Evolutionary conservation across 2,113 vertebrate species (phyloP).

Genomic region (Anoura caudifer): DNA sequence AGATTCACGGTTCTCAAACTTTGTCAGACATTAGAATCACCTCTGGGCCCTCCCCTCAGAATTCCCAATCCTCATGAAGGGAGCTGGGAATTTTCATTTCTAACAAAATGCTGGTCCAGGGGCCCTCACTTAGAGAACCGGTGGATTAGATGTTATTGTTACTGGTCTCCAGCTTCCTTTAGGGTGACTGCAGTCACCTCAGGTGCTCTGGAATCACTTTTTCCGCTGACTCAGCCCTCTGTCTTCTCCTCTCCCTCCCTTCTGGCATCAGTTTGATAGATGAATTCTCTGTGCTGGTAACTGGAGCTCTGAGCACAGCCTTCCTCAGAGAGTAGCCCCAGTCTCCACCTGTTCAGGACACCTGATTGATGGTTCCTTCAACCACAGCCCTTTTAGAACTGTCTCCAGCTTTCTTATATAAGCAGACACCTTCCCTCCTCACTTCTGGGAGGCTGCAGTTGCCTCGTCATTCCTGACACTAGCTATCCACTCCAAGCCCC

Average conservation of each 20-base stretch:
- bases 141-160: too few species aligned
- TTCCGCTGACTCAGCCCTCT: constrained; percentile 58
- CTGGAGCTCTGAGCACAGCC: constrained; percentile 48
- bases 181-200: constrained; percentile 43
- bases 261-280: neutral
- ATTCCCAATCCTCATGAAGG: neutral
- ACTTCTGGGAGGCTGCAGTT: neutral
- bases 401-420: constrained; percentile 59
- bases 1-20: neutral
- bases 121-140: neutral
- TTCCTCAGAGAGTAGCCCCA: neutral
- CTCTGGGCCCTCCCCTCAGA: neutral
- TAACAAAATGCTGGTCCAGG: neutral
- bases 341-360: constrained; percentile 64
- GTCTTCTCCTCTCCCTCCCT: neutral
- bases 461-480: neutral
- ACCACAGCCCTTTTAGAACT: neutral
- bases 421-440: constrained; percentile 25
- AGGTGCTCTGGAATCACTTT: constrained; percentile 44
- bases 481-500: neutral
- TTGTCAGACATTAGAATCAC: too few species aligned
- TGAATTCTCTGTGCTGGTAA: constrained; percentile 52
- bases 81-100: neutral
- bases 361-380: constrained; percentile 60
- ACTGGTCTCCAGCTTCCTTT: neutral